Base-by-base conservation (phyloP, 2,113 vertebrate genomes). In the Echinops telfairi region DNA sequence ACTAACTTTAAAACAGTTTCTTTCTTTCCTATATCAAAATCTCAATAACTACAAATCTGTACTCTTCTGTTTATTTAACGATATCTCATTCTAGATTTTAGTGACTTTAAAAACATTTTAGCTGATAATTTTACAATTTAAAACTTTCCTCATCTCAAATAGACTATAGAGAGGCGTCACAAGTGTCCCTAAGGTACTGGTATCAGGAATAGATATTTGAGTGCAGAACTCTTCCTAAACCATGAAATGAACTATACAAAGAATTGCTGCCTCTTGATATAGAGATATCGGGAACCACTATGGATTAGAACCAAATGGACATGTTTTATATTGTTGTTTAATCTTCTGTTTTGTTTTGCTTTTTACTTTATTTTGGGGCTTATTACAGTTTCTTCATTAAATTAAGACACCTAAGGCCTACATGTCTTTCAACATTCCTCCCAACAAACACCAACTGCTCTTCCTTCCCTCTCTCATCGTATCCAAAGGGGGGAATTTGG, bases 131-230 rank as follows among this genome's bases (percentile, higher is more conserved):
- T 83, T 57, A 86, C 75, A 66, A 47, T 66, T 66, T 38, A 79
- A 58, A 33, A 60, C 11, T 80, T 17, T n/a, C 25, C n/a, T 92
- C 83, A 87, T 95, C 58, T 89, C 58, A 62, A 71, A 19, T 11
- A 53, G 47, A 53, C 9, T 53, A 14, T 53, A 53, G 47, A 53
- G 47, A 53, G 10, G 76, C 11, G 64, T 47, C n/a, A 33, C 81
- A 75, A 79, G 85, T 2, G 70, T 84, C 10, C 86, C 10, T 47
- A 90, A 73, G 36, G 20, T 73, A 60, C 40, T 82, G 17, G 2
- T 87, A 33, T 79, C 2, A 19, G 36, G 81, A n/a, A 68, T 82
- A 20, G 79, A 68, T 1, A 62, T 92, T 92, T 95, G 33, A 31
- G 4, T 25, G n/a, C 2, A n/a, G 36, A 92, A 33, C 53, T 83